Evolutionary conservation across 2,113 vertebrate genomes (phyloP).

Genomic region (Acrocephalus kingi): DNA sequence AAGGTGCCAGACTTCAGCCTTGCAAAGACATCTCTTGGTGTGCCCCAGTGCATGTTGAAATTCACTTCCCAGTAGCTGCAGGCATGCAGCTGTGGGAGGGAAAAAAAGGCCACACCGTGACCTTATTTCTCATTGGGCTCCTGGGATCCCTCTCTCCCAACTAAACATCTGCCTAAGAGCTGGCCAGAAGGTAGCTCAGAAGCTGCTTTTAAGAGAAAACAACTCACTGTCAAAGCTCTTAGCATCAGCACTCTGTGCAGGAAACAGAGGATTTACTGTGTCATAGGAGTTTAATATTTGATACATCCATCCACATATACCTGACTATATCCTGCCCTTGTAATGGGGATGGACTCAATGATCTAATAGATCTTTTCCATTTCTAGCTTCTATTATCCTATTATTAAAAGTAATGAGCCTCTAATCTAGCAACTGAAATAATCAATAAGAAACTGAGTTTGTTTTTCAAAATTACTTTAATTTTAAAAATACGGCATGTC

Average conservation of each 20-base stretch:
- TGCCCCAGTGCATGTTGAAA: neutral
- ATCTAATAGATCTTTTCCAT: slow-evolving; percentile 65
- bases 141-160: neutral
- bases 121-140: slow-evolving; percentile 3
- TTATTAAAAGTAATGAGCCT: slow-evolving; percentile 76
- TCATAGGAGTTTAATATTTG: slow-evolving; percentile 63
- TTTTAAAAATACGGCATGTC: slow-evolving; percentile 73
- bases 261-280: slow-evolving; percentile 47
- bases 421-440: slow-evolving; percentile 75
- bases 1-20: neutral
- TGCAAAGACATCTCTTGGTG: neutral
- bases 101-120: neutral
- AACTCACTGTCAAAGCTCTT: slow-evolving; percentile 50
- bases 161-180: slow-evolving; percentile 44
- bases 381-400: slow-evolving; percentile 55
- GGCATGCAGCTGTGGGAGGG: neutral
- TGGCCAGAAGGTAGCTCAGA: slow-evolving; percentile 43
- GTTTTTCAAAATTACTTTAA: slow-evolving; percentile 75
- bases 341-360: slow-evolving; percentile 49
- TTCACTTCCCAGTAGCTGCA: neutral
- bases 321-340: slow-evolving; percentile 39
- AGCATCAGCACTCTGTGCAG: slow-evolving; percentile 56
- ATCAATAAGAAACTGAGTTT: slow-evolving; percentile 75
- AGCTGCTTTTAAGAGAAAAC: slow-evolving; percentile 59
- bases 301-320: slow-evolving; percentile 46